Percentiles rank a stretch among this genome's conserved stretches.
These are phyloP conservation scores for Acromyrmex echinatior DNA, from an alignment of 1,140 invertebrate genomes.

Conservation along the genomic window DNA sequence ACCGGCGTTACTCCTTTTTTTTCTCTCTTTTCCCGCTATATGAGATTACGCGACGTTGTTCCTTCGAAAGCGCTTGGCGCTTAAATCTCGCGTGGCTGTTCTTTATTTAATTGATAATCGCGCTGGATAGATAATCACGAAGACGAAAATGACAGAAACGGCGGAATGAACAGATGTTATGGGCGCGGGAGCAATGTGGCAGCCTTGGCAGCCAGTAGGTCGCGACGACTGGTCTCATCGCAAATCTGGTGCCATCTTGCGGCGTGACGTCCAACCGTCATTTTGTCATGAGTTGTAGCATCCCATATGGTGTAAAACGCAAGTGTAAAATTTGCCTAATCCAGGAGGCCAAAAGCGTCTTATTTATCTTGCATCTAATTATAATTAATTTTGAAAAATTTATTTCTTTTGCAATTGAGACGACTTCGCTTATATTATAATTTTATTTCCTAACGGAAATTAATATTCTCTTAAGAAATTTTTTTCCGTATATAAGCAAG, in stretches of 20 bases:
- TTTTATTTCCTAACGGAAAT: no score
- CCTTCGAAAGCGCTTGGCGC: not conserved
- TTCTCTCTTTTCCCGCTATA: not conserved
- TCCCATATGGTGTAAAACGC: not conserved
- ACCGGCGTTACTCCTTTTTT: not conserved
- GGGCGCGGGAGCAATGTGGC: not conserved
- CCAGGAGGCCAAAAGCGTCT: not conserved
- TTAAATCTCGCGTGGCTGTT: not conserved
- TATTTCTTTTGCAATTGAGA: no score
- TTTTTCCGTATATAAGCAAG: no score
- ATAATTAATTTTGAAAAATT: not conserved
- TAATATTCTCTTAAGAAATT: no score
- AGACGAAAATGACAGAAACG: conserved; percentile 36
- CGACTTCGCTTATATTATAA: no score
- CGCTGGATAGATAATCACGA: not conserved
- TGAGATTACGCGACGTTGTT: not conserved
- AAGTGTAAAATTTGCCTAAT: conserved; percentile 15
- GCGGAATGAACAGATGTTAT: not conserved
- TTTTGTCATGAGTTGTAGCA: not conserved
- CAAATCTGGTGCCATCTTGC: conserved; percentile 27
- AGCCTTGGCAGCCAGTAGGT: no score
- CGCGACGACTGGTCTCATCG: not conserved
- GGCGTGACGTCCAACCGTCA: not conserved
- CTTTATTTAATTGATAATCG: conserved; percentile 20
- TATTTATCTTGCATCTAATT: not conserved